Evolutionary conservation across 2,888 invertebrate genomes (phyloP).

Genomic region (Diadromus collaris): DNA sequence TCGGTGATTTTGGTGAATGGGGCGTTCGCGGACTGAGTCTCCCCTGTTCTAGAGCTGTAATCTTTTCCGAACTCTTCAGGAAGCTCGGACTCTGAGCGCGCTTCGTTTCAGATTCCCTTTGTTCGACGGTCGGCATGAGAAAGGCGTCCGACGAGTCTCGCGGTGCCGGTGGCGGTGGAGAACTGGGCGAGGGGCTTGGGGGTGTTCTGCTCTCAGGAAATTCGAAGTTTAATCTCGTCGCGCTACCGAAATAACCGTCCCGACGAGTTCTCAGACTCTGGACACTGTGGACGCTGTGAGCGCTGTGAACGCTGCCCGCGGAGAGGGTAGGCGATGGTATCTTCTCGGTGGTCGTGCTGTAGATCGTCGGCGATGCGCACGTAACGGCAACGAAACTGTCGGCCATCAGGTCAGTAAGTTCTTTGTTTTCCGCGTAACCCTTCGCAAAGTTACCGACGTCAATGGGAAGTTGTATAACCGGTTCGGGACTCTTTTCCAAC

Average conservation of each 20-base stretch:
- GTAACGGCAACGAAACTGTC: constrained; percentile 81
- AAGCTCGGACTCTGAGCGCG: constrained; percentile 79
- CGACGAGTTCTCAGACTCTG: constrained; percentile 82
- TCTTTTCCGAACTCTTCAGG: constrained; percentile 78
- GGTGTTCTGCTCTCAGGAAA: constrained; percentile 81
- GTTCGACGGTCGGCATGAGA: constrained; percentile 78
- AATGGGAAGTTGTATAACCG: constrained; percentile 80
- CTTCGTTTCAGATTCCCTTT: constrained; percentile 69
- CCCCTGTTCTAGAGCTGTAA: constrained; percentile 80
- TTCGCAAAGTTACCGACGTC: constrained; percentile 83
- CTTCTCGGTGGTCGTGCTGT: constrained; percentile 81
- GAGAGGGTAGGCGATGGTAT: constrained; percentile 84
- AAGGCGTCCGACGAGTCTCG: constrained; percentile 82
- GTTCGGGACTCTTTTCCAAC: constrained; percentile 80
- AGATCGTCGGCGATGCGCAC: constrained; percentile 81
- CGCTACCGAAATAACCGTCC: constrained; percentile 83
- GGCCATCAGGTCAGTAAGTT: constrained; percentile 80
- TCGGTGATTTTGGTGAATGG: constrained; percentile 87
- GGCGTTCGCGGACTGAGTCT: constrained; percentile 84
- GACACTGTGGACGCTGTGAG: constrained; percentile 72
- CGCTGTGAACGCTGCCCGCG: constrained; percentile 80
- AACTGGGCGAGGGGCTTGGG: constrained; percentile 83
- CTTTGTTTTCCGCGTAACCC: constrained; percentile 81
- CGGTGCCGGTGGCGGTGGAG: constrained; percentile 91
- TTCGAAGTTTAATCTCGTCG: constrained; percentile 80